Evolutionary conservation across 92 coral and sea anemone genomes (phyloP).

Genomic region (Palythoa caribaeorum): DNA sequence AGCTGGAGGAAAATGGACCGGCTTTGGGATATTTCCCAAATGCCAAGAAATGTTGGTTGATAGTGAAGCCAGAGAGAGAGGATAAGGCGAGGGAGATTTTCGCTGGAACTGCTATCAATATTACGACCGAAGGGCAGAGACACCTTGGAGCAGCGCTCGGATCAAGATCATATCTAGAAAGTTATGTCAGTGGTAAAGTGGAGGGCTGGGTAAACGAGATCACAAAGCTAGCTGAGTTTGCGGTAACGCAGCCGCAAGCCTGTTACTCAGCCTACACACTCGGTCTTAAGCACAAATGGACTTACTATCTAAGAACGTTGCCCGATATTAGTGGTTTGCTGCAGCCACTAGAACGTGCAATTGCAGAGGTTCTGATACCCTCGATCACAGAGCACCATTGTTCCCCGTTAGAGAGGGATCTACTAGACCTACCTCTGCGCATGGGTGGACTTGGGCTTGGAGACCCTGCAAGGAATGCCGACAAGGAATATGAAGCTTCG

Average conservation of each 20-base stretch:
- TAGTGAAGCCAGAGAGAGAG: slow-evolving; percentile 49
- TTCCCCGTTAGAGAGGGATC: slow-evolving; percentile 25
- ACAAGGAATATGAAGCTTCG: slow-evolving; percentile 37
- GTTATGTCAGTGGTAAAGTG: slow-evolving; percentile 26
- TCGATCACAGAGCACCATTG: slow-evolving; percentile 42
- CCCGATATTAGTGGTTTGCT: slow-evolving; percentile 43
- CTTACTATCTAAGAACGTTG: slow-evolving; percentile 35
- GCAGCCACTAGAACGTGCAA: slow-evolving; percentile 35
- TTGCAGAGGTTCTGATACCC: slow-evolving; percentile 40
- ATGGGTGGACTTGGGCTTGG: slow-evolving; percentile 49
- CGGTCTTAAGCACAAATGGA: slow-evolving; percentile 52
- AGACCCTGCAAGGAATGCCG: slow-evolving; percentile 35
- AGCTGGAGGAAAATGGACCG: slow-evolving; percentile 44
- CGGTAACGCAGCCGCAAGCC: slow-evolving; percentile 43
- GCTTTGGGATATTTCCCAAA: slow-evolving; percentile 54
- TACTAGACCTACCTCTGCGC: slow-evolving; percentile 38
- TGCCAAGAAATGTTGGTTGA: slow-evolving; percentile 61
- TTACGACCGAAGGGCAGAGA: slow-evolving; percentile 49
- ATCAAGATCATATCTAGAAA: slow-evolving; percentile 20
- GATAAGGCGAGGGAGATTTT: neutral
- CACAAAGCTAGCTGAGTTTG: slow-evolving; percentile 22
- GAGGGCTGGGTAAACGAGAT: slow-evolving; percentile 31
- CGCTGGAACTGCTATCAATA: slow-evolving; percentile 32
- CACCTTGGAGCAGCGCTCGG: slow-evolving; percentile 49
- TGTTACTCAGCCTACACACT: slow-evolving; percentile 29